Percentiles rank a stretch among this genome's conserved stretches.
Evolutionary conservation across 2,797 vertebrate genomes (phyloP).

Genomic region (Eulemur coronatus): DNA sequence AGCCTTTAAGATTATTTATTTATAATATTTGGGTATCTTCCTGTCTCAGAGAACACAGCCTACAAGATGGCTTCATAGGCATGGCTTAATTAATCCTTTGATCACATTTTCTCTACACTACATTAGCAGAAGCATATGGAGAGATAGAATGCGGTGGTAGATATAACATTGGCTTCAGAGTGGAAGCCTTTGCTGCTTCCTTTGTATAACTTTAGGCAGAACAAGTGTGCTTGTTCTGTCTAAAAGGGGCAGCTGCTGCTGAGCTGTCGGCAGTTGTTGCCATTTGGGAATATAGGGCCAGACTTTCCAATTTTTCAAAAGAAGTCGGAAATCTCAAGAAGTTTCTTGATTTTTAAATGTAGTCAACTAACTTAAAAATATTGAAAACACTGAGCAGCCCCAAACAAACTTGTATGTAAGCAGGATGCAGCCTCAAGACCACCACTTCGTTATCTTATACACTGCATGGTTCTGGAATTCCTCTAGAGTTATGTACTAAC

Average conservation of each 20-base stretch:
- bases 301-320: constrained; percentile 14
- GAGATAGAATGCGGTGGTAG: neutral
- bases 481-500: neutral
- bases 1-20: neutral
- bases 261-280: neutral
- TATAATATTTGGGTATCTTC: neutral
- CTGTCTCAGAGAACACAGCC: neutral
- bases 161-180: neutral
- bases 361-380: neutral
- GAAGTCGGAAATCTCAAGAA: neutral
- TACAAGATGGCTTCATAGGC: neutral
- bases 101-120: neutral
- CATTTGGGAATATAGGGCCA: neutral
- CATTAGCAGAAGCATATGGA: neutral
- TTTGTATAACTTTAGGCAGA: neutral
- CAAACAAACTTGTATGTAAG: neutral
- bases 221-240: neutral
- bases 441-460: neutral
- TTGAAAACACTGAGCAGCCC: neutral
- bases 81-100: neutral
- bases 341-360: neutral
- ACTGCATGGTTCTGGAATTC: neutral
- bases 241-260: neutral
- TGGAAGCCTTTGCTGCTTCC: neutral
- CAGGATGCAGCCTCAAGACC: neutral